These are phyloP conservation scores for Acrocephalus arundinaceus DNA, from an alignment of 2,113 vertebrate genomes.

Conservation along the genomic window DNA sequence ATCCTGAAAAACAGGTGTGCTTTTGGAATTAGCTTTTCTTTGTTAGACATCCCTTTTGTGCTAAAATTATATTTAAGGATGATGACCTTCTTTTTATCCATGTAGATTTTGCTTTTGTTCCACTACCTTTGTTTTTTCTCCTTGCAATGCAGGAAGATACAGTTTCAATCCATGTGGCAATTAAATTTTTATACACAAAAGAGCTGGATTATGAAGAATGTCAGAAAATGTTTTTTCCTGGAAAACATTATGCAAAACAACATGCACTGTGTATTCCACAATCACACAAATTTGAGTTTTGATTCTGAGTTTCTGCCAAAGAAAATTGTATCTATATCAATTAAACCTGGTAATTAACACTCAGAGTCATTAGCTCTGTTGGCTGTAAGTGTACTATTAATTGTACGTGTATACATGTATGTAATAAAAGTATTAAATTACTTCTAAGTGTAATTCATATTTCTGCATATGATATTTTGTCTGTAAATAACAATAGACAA, in stretches of 20 bases:
- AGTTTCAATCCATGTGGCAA: background rate
- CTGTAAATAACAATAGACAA: background rate
- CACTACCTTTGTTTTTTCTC: background rate
- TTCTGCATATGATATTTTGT: background rate
- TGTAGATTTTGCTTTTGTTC: background rate
- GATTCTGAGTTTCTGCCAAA: background rate
- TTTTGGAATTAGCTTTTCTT: background rate
- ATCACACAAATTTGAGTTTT: background rate
- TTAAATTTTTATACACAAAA: background rate
- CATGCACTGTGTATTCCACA: background rate
- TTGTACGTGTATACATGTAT: background rate
- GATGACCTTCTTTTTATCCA: background rate
- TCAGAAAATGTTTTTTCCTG: background rate
- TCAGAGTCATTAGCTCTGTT: background rate
- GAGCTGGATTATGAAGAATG: background rate
- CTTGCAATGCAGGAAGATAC: background rate
- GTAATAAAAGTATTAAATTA: background rate
- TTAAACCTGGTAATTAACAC: background rate
- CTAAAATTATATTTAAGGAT: background rate
- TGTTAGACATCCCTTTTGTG: background rate
- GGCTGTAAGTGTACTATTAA: background rate
- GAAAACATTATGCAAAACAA: background rate
- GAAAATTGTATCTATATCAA: background rate
- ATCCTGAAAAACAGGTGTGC: background rate
- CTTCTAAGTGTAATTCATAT: background rate